Evolutionary conservation across 1,140 invertebrate genomes (phyloP).

Genomic region (Drosophila rhopaloa): DNA sequence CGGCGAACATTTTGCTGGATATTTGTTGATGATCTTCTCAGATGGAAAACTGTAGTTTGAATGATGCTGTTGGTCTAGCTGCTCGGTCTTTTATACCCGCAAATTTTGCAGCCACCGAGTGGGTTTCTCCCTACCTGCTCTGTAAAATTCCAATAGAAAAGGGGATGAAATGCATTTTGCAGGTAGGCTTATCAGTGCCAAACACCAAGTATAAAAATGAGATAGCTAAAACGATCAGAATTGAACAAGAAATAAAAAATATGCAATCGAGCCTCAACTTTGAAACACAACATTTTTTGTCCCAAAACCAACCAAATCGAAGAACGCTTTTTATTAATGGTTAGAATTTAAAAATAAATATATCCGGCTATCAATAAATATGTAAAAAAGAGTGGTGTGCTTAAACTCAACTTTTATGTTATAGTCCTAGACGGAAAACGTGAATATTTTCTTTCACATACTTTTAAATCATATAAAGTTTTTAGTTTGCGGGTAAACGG

Average conservation of each 20-base stretch:
- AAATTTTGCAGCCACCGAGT: not conserved
- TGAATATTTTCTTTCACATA: no score
- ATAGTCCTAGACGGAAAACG: no score
- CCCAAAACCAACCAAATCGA: no score
- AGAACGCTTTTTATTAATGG: no score
- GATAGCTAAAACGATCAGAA: not conserved
- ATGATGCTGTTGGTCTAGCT: slow-evolving; percentile 40
- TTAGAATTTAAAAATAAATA: no score
- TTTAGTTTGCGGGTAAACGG: no score
- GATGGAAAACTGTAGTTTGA: slow-evolving; percentile 41
- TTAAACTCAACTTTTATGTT: no score
- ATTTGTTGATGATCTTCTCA: slow-evolving; percentile 30
- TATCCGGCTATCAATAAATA: no score
- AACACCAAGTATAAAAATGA: not conserved
- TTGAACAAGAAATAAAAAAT: not conserved
- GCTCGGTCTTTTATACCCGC: slow-evolving; percentile 52
- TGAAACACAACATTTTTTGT: no score
- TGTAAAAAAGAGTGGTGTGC: no score
- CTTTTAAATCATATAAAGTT: no score
- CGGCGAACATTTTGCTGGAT: slow-evolving; percentile 49
- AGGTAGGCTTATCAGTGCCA: not conserved
- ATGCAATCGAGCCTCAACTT: not conserved
- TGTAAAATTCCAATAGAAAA: not conserved
- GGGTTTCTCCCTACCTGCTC: slow-evolving; percentile 4
- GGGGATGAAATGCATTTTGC: not conserved